Evolutionary conservation across 2,113 vertebrate species (phyloP).

Genomic region (Pycnonotus jocosus): DNA sequence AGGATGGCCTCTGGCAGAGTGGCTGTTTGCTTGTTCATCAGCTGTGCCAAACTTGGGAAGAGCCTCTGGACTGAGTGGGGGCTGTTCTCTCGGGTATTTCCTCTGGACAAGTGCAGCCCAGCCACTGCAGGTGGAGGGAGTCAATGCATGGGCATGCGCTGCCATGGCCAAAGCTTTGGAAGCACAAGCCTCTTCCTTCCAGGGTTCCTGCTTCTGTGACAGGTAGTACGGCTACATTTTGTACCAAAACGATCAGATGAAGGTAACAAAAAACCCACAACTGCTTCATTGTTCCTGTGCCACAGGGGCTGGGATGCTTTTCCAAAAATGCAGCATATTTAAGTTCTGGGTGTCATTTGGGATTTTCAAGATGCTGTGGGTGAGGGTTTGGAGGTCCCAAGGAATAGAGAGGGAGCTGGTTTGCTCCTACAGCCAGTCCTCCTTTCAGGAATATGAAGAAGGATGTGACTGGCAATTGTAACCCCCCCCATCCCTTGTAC

Average conservation of each 20-base stretch:
- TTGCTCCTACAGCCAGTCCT: not conserved
- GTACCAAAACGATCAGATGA: not conserved
- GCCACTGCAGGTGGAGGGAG: not conserved
- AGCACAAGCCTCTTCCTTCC: not conserved
- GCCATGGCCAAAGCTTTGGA: not conserved
- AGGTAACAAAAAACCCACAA: not conserved
- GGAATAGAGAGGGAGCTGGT: not conserved
- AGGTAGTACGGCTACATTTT: too few relatives aligned
- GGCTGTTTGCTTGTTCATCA: not conserved
- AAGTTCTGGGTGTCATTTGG: not conserved
- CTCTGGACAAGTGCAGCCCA: fast-evolving
- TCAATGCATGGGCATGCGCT: fast-evolving
- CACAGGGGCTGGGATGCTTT: not conserved
- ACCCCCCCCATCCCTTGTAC: fast-evolving
- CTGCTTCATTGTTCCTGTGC: fast-evolving
- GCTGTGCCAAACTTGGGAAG: not conserved
- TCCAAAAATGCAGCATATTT: not conserved
- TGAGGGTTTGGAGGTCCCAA: not conserved
- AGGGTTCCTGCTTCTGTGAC: not conserved
- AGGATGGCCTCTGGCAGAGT: not conserved
- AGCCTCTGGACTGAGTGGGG: not conserved
- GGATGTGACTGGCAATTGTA: not conserved
- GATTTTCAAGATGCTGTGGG: not conserved
- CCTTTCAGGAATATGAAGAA: not conserved
- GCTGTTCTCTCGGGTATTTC: fast-evolving